Percentiles rank a stretch among this genome's conserved stretches.
Conservation (phyloP, 2,888 invertebrate species). For the Zygothrica quintamaculata region DNA sequence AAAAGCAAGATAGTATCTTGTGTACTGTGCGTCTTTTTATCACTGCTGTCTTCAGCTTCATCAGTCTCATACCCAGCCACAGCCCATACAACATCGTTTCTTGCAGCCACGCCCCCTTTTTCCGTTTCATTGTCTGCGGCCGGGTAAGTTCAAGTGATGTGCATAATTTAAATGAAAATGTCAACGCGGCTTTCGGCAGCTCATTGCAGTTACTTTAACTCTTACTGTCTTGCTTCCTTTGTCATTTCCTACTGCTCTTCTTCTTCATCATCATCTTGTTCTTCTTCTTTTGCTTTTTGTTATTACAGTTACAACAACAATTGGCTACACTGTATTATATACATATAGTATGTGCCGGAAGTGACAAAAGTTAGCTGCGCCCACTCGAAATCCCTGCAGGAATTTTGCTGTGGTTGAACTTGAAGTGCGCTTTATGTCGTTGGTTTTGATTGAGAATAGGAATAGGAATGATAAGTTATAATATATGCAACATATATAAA, state of each 20-base stretch:
- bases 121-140: slow-evolving; percentile 47
- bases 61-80: slow-evolving; percentile 13
- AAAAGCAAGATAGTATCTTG: slow-evolving; percentile 40
- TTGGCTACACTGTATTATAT: slow-evolving; percentile 16
- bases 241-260: neutral
- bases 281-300: neutral
- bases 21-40: slow-evolving; percentile 36
- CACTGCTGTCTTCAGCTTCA: slow-evolving; percentile 48
- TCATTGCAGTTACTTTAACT: slow-evolving; percentile 66
- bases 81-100: slow-evolving; percentile 3
- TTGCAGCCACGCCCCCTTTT: no score
- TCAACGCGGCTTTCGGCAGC: slow-evolving; percentile 79
- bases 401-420: slow-evolving; percentile 33
- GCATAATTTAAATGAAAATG: slow-evolving; percentile 81
- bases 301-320: slow-evolving; percentile 13
- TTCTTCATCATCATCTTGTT: neutral
- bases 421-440: slow-evolving; percentile 38
- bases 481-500: no score
- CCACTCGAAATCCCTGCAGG: slow-evolving; percentile 1
- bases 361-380: slow-evolving; percentile 51
- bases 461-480: neutral
- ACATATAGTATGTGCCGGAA: slow-evolving; percentile 40
- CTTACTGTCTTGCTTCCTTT: neutral
- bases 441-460: slow-evolving; percentile 6
- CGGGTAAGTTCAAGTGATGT: slow-evolving; percentile 77